phyloP scores from a whole-genome alignment of 2,888 invertebrate species.

The Acrobasis suavella region DNA sequence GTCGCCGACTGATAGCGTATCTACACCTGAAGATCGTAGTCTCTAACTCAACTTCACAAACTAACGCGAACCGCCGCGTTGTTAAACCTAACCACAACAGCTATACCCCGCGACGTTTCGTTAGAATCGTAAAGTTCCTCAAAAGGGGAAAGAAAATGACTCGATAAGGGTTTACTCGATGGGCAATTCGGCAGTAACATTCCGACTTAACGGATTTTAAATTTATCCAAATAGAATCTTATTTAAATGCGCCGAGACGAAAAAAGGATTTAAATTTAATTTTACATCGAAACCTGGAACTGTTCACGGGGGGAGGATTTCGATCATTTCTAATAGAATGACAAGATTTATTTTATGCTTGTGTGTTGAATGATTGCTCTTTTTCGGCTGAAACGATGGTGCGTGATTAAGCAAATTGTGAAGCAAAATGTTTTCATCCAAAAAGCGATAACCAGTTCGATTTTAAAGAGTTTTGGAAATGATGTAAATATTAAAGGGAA shows the following conservation, averaged over 20 bases:
- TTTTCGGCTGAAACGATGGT: conserved; percentile 42
- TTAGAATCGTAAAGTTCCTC: conserved; percentile 38
- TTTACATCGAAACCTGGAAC: conserved; percentile 28
- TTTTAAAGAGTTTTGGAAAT: no score
- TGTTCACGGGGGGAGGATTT: conserved; percentile 28
- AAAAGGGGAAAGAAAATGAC: conserved; percentile 54
- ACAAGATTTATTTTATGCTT: conserved; percentile 40
- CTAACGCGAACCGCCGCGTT: conserved; percentile 44
- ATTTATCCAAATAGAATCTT: conserved; percentile 45
- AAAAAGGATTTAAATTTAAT: conserved; percentile 37
- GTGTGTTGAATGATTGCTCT: conserved; percentile 44
- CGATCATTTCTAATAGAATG: conserved; percentile 41
- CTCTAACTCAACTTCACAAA: conserved; percentile 33
- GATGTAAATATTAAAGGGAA: no score
- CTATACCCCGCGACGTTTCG: conserved; percentile 34
- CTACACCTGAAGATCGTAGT: conserved; percentile 32
- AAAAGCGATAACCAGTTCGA: no score
- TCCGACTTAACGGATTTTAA: conserved; percentile 44
- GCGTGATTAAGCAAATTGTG: conserved; percentile 43
- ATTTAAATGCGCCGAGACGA: conserved; percentile 40
- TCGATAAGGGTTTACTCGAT: conserved; percentile 55
- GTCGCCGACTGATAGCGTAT: conserved; percentile 43
- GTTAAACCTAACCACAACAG: conserved; percentile 44
- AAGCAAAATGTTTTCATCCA: no score
- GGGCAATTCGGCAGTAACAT: conserved; percentile 48